phyloP scores from a whole-genome alignment of 2,113 vertebrate species.

The Psittacula cyanocephala region DNA sequence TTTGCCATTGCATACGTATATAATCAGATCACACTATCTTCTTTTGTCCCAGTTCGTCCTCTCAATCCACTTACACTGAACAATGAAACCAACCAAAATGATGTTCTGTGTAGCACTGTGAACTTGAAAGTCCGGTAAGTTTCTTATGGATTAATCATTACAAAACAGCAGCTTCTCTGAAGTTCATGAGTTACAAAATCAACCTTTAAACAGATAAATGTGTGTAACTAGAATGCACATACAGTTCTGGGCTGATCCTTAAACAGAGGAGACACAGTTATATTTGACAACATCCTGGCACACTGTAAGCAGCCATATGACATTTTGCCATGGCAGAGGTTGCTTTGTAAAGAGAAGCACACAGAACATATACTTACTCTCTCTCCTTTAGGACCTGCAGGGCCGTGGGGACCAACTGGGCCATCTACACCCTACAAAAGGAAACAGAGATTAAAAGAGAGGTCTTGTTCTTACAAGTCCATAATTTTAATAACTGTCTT shows the following conservation, averaged over 20 bases:
- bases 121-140: neutral
- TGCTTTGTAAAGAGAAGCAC: neutral
- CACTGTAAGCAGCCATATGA: fast-evolving
- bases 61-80: neutral
- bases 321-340: neutral
- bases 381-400: constrained; percentile 97
- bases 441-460: constrained; percentile 1
- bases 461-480: neutral
- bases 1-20: neutral
- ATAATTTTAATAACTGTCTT: neutral
- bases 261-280: neutral
- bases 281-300: neutral
- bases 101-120: neutral
- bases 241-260: neutral
- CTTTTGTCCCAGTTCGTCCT: neutral
- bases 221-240: fast-evolving
- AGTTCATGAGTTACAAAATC: neutral
- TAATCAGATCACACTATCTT: neutral
- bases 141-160: neutral
- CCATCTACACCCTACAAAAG: constrained; percentile 88
- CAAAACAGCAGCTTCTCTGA: neutral
- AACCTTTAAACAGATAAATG: neutral
- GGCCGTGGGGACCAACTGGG: constrained; percentile 88
- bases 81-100: neutral
- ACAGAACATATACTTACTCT: constrained; percentile 78